phyloP scores from a whole-genome alignment of 2,797 vertebrate species.

The Acanthopagrus latus region DNA sequence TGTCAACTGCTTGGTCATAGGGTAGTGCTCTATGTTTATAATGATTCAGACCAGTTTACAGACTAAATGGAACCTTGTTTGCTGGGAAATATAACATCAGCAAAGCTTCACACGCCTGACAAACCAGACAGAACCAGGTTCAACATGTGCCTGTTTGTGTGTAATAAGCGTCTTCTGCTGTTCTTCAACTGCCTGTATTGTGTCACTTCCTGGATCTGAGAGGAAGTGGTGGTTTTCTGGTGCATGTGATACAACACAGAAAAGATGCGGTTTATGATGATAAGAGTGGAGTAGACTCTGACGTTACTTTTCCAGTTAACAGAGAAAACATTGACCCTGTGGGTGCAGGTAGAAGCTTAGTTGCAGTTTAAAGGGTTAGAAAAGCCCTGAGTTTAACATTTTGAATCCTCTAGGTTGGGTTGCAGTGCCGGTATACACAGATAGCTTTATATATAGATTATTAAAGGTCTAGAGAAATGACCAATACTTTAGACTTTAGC shows the following conservation, averaged over 20 bases:
- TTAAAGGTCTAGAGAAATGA: neutral
- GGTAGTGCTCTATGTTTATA: constrained; percentile 39
- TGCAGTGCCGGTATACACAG: neutral
- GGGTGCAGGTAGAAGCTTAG: neutral
- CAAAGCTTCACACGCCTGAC: neutral
- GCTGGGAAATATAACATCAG: constrained; percentile 19
- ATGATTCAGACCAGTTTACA: neutral
- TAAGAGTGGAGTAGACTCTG: neutral
- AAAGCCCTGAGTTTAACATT: neutral
- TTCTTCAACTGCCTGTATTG: constrained; percentile 38
- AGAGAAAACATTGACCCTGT: neutral
- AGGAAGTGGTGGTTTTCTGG: constrained; percentile 71
- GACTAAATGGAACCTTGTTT: constrained; percentile 55
- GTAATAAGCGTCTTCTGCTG: constrained; percentile 1
- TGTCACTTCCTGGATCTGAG: constrained; percentile 68
- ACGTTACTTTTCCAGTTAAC: neutral
- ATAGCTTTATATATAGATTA: neutral
- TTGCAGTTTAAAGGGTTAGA: neutral
- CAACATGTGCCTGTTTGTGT: neutral
- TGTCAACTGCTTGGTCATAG: neutral
- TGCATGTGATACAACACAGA: constrained; percentile 28
- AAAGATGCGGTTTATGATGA: constrained; percentile 5
- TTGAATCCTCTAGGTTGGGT: too few species aligned
- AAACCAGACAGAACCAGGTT: neutral
- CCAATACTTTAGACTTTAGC: neutral